Conservation (phyloP, 2,113 vertebrate species). For the Himantopus leucocephalus region DNA sequence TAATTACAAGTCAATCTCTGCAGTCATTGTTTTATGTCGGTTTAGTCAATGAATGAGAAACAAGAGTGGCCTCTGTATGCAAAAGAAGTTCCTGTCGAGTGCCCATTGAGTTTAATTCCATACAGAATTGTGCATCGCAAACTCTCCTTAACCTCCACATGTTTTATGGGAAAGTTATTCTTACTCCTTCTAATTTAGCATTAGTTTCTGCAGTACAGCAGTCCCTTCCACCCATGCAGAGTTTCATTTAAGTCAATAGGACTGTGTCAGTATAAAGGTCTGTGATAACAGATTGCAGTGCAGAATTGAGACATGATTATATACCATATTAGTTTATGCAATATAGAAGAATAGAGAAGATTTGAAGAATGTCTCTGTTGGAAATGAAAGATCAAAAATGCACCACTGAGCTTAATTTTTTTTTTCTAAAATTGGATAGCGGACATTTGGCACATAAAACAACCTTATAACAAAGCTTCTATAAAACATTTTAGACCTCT, state of each 20-base stretch:
- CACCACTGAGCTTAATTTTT: background rate
- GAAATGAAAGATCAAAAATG: conserved; percentile 32
- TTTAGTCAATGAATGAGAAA: background rate
- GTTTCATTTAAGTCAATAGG: background rate
- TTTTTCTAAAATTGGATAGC: background rate
- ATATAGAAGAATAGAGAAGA: background rate
- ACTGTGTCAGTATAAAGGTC: background rate
- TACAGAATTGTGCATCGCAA: background rate
- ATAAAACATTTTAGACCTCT: conserved; percentile 34
- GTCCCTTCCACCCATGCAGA: background rate
- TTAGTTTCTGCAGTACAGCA: background rate
- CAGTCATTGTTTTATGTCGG: background rate
- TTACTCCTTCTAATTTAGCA: background rate
- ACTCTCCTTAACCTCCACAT: background rate
- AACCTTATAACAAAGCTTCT: background rate
- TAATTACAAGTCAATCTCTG: background rate
- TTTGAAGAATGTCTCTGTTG: conserved; percentile 8
- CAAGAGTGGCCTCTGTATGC: accelerated
- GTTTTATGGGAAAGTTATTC: background rate
- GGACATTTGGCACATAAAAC: background rate
- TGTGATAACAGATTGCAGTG: background rate
- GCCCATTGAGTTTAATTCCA: background rate
- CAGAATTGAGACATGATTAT: conserved; percentile 2
- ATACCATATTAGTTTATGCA: conserved; percentile 4
- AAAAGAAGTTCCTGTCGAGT: background rate